Evolutionary conservation across 2,888 invertebrate species (phyloP).

Genomic region (Himalopsyche tibetana): DNA sequence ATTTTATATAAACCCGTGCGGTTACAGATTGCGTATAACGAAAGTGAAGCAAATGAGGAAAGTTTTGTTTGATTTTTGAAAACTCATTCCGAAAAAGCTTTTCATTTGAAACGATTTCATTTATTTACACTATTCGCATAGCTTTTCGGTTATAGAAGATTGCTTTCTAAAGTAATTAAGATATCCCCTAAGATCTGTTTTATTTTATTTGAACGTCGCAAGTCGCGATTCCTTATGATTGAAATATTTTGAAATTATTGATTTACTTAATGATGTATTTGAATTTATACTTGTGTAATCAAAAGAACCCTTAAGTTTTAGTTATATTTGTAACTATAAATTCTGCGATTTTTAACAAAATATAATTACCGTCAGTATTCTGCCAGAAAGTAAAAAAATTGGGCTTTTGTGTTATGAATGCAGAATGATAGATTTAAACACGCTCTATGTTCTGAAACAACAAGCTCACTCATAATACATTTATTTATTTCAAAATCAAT

Average conservation of each 20-base stretch:
- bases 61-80: constrained; percentile 54
- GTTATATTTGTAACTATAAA: no score
- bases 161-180: constrained; percentile 1
- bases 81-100: constrained; percentile 36
- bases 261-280: no score
- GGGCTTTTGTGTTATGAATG: no score
- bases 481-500: no score
- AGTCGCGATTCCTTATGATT: not conserved
- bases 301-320: no score
- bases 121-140: constrained; percentile 34
- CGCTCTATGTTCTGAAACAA: no score
- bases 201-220: not conserved
- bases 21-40: not conserved
- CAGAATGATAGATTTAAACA: no score
- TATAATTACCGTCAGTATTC: no score
- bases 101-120: constrained; percentile 31
- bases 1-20: not conserved
- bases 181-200: not conserved
- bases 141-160: not conserved
- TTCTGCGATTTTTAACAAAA: no score
- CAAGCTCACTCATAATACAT: no score
- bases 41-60: constrained; percentile 25
- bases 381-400: no score
- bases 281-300: no score
- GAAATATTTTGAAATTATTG: not conserved